phyloP scores from a whole-genome alignment of 2,888 invertebrate genomes.

The Scaeva pyrastri region DNA sequence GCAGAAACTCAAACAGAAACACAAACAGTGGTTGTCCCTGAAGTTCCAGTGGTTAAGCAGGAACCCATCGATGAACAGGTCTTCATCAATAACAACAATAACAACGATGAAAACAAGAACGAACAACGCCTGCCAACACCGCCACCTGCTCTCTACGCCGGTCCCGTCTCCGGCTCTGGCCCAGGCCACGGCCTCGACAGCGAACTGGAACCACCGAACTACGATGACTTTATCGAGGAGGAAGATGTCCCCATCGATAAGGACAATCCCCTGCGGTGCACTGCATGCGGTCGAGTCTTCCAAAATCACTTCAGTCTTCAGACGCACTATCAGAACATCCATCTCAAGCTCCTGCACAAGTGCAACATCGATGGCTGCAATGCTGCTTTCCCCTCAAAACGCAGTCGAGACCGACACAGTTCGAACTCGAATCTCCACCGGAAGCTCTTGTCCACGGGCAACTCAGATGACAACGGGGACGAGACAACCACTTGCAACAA shows the following conservation, averaged over 20 bases:
- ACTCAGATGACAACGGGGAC: slow-evolving; percentile 78
- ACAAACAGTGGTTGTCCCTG: background rate
- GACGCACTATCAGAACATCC: slow-evolving; percentile 97
- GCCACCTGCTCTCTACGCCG: slow-evolving; percentile 85
- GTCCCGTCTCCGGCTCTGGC: too few species aligned
- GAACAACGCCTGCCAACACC: slow-evolving; percentile 83
- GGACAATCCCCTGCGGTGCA: slow-evolving; percentile 95
- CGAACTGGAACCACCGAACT: slow-evolving; percentile 77
- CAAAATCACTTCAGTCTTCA: slow-evolving; percentile 97
- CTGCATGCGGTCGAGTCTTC: slow-evolving; percentile 96
- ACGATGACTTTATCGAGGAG: slow-evolving; percentile 74
- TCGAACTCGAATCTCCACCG: slow-evolving; percentile 95
- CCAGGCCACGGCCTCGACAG: slow-evolving; percentile 87
- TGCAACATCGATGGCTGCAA: slow-evolving; percentile 97
- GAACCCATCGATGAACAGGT: slow-evolving; percentile 77
- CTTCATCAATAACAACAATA: slow-evolving; percentile 47
- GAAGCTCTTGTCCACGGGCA: slow-evolving; percentile 90
- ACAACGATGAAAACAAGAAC: slow-evolving; percentile 46
- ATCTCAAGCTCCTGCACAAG: slow-evolving; percentile 97
- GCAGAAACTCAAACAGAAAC: background rate
- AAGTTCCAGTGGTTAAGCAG: slow-evolving; percentile 73
- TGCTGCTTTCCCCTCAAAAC: slow-evolving; percentile 96
- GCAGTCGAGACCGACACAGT: slow-evolving; percentile 96
- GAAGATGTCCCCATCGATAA: slow-evolving; percentile 95
- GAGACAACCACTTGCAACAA: slow-evolving; percentile 79